Base-by-base conservation (phyloP, 2,113 vertebrate species). In the Solea senegalensis region DNA sequence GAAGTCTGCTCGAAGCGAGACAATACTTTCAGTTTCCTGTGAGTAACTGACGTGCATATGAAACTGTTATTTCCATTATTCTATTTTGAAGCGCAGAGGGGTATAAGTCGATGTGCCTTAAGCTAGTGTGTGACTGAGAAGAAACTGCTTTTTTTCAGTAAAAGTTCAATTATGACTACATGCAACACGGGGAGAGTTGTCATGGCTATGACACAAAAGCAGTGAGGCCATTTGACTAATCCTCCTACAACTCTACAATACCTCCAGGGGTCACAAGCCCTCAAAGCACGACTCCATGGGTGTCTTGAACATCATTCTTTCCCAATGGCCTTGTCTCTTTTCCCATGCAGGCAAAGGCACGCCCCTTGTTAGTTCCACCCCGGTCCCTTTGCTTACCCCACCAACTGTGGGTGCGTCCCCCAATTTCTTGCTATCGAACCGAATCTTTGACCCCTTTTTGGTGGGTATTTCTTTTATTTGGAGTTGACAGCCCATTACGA, bases 361-460 rank as follows among this genome's bases (percentile, higher is more conserved):
- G 66, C 91, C 91, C 80, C 85, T 82, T 84, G 86, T 92, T 93
- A 94, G 92, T 93, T 93, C 90, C 91, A 90, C 83, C 72, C 83
- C 56, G 64, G 75, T 74, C 76, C 63, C 26, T 77, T 74, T 74
- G 50, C 76, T 51, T 75, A 48, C 54, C 49, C 67, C 65, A 80
- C 78, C 78, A 77, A 45, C 74, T 43, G 70, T 34, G 69, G 55
- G 80, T 78, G 59, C 66, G 49, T 53, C 62, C 65, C 65, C 48
- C 57, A 48, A 14, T 71, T 63, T 55, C 56, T 59, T 59, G 45
- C 72, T 77, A 81, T 83, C 41, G 9, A 59, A 81, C 76, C 63
- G 67, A 67, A 85, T 77, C 66, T 85, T 70, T 80, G 77, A 81
- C 83, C 65, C 68, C 41, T 55, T 58, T 62, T 51, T 46, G 44